Evolutionary conservation across 2,888 invertebrate genomes (phyloP).

Genomic region (Eretmocerus hayati): DNA sequence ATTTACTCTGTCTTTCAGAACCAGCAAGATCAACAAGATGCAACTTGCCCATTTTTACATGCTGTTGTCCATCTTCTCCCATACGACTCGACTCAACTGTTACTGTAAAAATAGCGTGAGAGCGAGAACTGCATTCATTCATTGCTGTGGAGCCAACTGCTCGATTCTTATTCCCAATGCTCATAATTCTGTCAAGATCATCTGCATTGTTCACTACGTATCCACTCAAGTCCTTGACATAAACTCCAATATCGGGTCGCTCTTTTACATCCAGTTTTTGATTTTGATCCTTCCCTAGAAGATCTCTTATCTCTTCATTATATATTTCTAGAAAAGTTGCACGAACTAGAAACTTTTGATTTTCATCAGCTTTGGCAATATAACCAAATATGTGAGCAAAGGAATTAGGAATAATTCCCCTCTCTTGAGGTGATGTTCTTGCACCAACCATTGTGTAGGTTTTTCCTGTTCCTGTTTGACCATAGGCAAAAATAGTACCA

Average conservation of each 20-base stretch:
- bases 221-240: conserved; percentile 93
- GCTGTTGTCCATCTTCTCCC: conserved; percentile 73
- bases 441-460: conserved; percentile 98
- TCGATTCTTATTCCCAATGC: conserved; percentile 89
- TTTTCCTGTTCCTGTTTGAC: conserved; percentile 95
- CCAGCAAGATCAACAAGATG: conserved; percentile 98
- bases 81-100: conserved; percentile 92
- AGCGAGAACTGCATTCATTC: conserved; percentile 94
- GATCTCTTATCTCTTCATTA: conserved; percentile 96
- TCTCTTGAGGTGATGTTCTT: conserved; percentile 75
- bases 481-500: conserved; percentile 86
- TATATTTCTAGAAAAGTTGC: conserved; percentile 99
- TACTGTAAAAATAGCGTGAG: conserved; percentile 97
- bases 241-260: conserved; percentile 92
- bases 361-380: conserved; percentile 87
- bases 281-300: conserved; percentile 82
- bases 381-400: conserved; percentile 98
- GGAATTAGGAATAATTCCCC: conserved; percentile 97
- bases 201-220: conserved; percentile 98
- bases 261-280: conserved; percentile 89
- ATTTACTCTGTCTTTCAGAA: conserved; percentile 94
- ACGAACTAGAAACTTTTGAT: conserved; percentile 92
- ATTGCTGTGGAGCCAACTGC: conserved; percentile 89
- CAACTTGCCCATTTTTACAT: conserved; percentile 91
- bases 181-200: conserved; percentile 91